A percentile compares a stretch with the other conserved stretches of the same genome.
phyloP scores from a whole-genome alignment of 2,888 invertebrate genomes.

The Teleiodes luculella region DNA sequence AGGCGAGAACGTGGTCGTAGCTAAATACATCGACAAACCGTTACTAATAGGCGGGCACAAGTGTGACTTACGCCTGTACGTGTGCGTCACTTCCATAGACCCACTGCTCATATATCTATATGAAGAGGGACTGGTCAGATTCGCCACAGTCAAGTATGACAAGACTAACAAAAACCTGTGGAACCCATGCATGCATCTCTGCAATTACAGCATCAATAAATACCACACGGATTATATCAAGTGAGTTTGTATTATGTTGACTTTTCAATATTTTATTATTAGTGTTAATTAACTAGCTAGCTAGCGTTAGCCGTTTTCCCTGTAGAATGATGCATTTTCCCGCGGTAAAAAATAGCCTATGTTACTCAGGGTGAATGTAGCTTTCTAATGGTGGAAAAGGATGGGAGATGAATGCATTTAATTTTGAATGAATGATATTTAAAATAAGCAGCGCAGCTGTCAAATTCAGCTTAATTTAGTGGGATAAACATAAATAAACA shows the following conservation, averaged over 20 bases:
- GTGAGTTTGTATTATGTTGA: slow-evolving; percentile 78
- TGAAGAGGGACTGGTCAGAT: slow-evolving; percentile 96
- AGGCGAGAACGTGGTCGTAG: slow-evolving; percentile 94
- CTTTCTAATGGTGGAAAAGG: too few relatives aligned
- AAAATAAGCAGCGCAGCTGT: too few relatives aligned
- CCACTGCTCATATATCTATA: slow-evolving; percentile 96
- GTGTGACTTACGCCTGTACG: slow-evolving; percentile 96
- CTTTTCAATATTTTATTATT: too few relatives aligned
- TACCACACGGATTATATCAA: slow-evolving; percentile 97
- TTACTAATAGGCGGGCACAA: slow-evolving; percentile 95
- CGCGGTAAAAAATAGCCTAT: too few relatives aligned
- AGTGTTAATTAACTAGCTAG: too few relatives aligned
- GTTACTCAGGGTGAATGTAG: too few relatives aligned
- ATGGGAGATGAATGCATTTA: too few relatives aligned
- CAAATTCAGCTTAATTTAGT: too few relatives aligned
- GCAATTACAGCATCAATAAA: slow-evolving; percentile 99
- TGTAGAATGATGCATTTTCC: too few relatives aligned
- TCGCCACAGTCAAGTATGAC: slow-evolving; percentile 97
- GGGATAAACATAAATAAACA: too few relatives aligned
- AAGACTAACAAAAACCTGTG: slow-evolving; percentile 94
- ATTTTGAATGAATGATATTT: too few relatives aligned
- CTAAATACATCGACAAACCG: slow-evolving; percentile 92
- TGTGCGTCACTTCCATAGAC: slow-evolving; percentile 96
- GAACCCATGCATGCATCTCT: slow-evolving; percentile 98
- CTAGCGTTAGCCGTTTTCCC: too few relatives aligned